These are phyloP conservation scores for Cerceris ruficornis DNA, from an alignment of 2,888 invertebrate genomes.

Conservation along the genomic window DNA sequence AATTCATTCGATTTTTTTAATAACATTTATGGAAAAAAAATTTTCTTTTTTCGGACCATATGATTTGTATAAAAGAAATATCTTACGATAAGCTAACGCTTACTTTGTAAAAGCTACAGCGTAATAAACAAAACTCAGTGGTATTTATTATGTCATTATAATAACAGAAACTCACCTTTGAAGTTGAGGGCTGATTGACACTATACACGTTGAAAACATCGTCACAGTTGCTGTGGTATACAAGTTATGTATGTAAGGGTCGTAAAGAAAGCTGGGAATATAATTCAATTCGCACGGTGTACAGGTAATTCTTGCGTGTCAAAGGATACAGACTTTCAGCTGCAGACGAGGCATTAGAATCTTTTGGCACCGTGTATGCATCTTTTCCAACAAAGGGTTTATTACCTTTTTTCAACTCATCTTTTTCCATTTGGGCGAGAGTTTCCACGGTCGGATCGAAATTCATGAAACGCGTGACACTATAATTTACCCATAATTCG, in stretches of 20 bases:
- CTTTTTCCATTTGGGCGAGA: slow-evolving; percentile 68
- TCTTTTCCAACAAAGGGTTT: not conserved
- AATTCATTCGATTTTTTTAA: no score
- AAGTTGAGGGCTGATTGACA: slow-evolving; percentile 48
- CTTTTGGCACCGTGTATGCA: not conserved
- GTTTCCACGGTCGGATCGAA: slow-evolving; percentile 66
- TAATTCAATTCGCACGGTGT: not conserved
- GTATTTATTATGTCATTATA: not conserved
- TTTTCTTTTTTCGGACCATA: no score
- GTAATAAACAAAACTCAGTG: not conserved
- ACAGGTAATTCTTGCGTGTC: not conserved
- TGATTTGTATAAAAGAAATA: no score
- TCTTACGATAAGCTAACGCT: no score
- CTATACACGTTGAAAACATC: slow-evolving; percentile 73
- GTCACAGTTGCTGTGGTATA: slow-evolving; percentile 51
- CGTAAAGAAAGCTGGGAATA: slow-evolving; percentile 7
- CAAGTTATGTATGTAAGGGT: slow-evolving; percentile 48
- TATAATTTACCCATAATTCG: slow-evolving; percentile 76
- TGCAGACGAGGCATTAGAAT: not conserved
- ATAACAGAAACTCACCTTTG: slow-evolving; percentile 68
- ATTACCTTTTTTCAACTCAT: slow-evolving; percentile 49
- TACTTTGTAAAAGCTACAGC: not conserved
- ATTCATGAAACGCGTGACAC: slow-evolving; percentile 58
- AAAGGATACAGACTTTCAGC: slow-evolving; percentile 50
- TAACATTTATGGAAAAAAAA: no score